phyloP scores from a whole-genome alignment of 1,140 invertebrate species.

The Drosophila punjabiensis region DNA sequence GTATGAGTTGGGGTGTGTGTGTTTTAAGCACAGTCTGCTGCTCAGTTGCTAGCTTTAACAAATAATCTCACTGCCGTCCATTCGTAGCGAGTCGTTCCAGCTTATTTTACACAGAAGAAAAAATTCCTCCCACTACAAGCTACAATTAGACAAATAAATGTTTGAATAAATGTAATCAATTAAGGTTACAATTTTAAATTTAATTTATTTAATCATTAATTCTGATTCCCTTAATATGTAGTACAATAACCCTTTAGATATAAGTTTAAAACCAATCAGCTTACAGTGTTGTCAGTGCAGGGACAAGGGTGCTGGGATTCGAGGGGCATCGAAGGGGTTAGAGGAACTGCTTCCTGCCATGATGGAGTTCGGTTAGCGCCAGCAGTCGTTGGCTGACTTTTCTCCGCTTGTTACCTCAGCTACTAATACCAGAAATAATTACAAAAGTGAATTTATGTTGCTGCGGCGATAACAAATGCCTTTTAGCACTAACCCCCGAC shows the following conservation, averaged over 20 bases:
- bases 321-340: not conserved
- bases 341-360: conserved; percentile 40
- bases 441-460: conserved; percentile 83
- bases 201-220: too few species aligned
- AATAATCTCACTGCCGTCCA: conserved; percentile 74
- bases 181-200: not conserved
- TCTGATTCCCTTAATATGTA: not conserved
- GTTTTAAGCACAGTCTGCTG: conserved; percentile 64
- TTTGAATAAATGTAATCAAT: not conserved
- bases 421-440: conserved; percentile 83
- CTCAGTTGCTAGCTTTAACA: conserved; percentile 64
- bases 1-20: conserved; percentile 34
- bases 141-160: not conserved
- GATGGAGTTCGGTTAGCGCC: conserved; percentile 60
- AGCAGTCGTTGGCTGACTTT: conserved; percentile 66
- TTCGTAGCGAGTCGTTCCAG: conserved; percentile 53
- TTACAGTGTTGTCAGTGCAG: not conserved
- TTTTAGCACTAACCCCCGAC: conserved; percentile 58
- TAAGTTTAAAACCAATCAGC: not conserved
- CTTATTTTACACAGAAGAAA: conserved; percentile 12
- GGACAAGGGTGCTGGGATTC: conserved; percentile 2
- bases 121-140: not conserved
- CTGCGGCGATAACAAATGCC: conserved; percentile 79
- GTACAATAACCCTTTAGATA: not conserved
- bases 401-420: conserved; percentile 70